Evolutionary conservation across 1,140 invertebrate species (phyloP), one percentile per base, ranked within the genome.

Genomic region (Paracyclopina nana): DNA sequence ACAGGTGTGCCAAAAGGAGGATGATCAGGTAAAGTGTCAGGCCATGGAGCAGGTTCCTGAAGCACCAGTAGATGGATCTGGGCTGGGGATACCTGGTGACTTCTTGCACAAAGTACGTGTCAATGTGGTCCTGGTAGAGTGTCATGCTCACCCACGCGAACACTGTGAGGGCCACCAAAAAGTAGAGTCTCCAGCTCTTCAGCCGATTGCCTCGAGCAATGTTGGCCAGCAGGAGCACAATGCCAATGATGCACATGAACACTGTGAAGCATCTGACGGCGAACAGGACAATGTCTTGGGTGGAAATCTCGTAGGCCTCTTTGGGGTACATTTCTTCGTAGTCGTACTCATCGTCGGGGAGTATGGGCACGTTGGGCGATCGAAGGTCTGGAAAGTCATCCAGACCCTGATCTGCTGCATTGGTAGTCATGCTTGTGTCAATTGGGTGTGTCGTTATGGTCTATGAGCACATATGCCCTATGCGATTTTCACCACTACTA

Each of bases 41-140:
- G n/a, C 34, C 34, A 38, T 38, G 34, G 34, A 38, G 34, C 34
- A 38, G 34, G 9, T 38, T 38, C 34, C 34, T 38, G n/a, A 38
- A n/a, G 9, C 34, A 38, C 34, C 34, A 38, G 20, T 38, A 38
- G 34, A 38, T 38, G n/a, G 34, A 38, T 38, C 34, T 38, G 4
- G 34, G 34, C 20, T n/a, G n/a, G 5, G 34, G 34, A 20, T 16
- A 38, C 8, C 14, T 3, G 4, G 34, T 38, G 34, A 38, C 34
- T 8, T 38, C 20, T n/a, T 38, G 34, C 2, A 38, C 34, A 38
- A 38, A 38, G 34, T 38, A 38, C 34, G 14, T 20, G 34, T 38
- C 34, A 38, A 38, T 38, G 34, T 38, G 34, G 20, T 38, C 34
- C 20, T 38, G 34, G 34, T 38, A 38, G 20, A 38, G 20, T n/a